Evolutionary conservation across 1,140 invertebrate genomes (phyloP).

Genomic region (Oryctes rhinoceros): DNA sequence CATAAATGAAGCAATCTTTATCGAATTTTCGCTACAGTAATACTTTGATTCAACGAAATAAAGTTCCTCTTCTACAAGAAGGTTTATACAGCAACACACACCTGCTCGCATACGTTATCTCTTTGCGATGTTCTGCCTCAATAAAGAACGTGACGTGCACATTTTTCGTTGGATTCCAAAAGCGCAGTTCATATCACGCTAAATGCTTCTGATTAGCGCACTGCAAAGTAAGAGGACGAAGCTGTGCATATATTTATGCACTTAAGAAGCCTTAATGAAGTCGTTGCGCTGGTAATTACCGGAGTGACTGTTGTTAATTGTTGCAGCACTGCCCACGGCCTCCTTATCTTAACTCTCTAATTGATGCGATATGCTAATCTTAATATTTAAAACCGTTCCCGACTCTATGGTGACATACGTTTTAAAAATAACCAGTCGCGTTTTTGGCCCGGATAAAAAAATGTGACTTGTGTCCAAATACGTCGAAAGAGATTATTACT

Average conservation of each 20-base stretch:
- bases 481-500: conserved; percentile 3
- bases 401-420: conserved; percentile 11
- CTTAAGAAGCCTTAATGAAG: conserved; percentile 38
- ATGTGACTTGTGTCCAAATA: conserved; percentile 25
- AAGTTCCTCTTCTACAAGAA: neutral
- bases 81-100: neutral
- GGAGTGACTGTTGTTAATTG: conserved; percentile 44
- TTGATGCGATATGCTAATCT: conserved; percentile 47
- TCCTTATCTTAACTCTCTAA: conserved; percentile 46
- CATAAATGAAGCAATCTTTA: too few species aligned
- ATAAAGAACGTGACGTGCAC: neutral
- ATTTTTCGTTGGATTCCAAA: neutral
- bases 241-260: conserved; percentile 18
- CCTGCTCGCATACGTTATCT: neutral
- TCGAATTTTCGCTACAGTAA: too few species aligned
- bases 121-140: neutral
- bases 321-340: conserved; percentile 42
- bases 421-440: conserved; percentile 19
- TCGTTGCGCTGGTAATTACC: conserved; percentile 45
- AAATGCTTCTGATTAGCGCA: conserved; percentile 22
- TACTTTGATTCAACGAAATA: neutral
- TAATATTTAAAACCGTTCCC: conserved; percentile 34
- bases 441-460: conserved; percentile 11
- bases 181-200: conserved; percentile 10
- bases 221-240: neutral